Percentiles rank a stretch among this genome's conserved stretches.
phyloP scores from a whole-genome alignment of 92 coral and sea anemone species.

The Nematostella vectensis region DNA sequence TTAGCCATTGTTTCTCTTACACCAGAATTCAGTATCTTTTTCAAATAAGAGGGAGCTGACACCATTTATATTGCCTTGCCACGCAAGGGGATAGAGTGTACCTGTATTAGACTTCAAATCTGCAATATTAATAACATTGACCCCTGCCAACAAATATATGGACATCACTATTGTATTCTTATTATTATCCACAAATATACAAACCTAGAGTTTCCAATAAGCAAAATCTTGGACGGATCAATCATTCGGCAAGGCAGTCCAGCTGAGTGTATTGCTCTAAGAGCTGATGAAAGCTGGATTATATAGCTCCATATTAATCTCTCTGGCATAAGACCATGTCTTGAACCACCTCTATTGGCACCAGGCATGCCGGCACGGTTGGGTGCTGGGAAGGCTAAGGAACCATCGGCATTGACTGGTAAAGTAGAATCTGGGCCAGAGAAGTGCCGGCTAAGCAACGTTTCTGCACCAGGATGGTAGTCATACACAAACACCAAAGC shows the following conservation, averaged over 20 bases:
- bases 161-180: too few relatives aligned
- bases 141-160: too few relatives aligned
- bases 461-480: slow-evolving; percentile 97
- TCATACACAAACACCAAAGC: slow-evolving; percentile 92
- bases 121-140: too few relatives aligned
- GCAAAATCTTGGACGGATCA: slow-evolving; percentile 94
- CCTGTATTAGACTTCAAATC: too few relatives aligned
- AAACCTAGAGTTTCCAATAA: slow-evolving; percentile 93
- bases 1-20: too few relatives aligned
- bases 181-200: too few relatives aligned
- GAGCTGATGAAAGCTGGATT: slow-evolving; percentile 90
- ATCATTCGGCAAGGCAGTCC: slow-evolving; percentile 94
- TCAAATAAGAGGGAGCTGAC: too few relatives aligned
- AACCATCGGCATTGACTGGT: slow-evolving; percentile 74
- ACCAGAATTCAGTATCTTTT: too few relatives aligned
- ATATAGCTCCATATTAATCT: slow-evolving; percentile 97
- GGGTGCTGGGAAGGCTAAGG: slow-evolving; percentile 56
- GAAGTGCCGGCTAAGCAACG: slow-evolving; percentile 79
- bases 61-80: too few relatives aligned
- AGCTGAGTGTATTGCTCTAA: slow-evolving; percentile 84
- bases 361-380: slow-evolving; percentile 59
- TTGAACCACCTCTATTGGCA: slow-evolving; percentile 43
- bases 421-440: slow-evolving; percentile 78
- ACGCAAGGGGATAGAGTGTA: too few relatives aligned
- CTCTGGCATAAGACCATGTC: slow-evolving; percentile 95